Evolutionary conservation across 2,888 invertebrate species (phyloP).

Genomic region (Leptura quadrifasciata): DNA sequence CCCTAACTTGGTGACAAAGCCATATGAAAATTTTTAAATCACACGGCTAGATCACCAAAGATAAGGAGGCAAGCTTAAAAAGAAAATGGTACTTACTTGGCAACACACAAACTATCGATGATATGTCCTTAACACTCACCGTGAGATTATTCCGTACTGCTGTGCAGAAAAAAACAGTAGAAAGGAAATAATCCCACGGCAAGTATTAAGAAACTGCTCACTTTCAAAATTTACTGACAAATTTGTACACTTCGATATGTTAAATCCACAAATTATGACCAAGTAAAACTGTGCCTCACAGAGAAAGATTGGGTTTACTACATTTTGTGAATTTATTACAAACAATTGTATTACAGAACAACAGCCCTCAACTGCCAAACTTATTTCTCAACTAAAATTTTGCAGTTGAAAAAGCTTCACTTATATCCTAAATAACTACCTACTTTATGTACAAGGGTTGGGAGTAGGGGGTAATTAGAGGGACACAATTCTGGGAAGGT

Average conservation of each 20-base stretch:
- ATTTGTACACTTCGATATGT: constrained; percentile 17
- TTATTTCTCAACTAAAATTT: neutral
- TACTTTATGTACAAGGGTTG: constrained; percentile 8
- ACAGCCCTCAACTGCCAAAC: constrained; percentile 8
- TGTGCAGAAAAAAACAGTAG: constrained; percentile 57
- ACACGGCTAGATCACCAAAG: constrained; percentile 75
- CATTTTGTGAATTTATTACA: constrained; percentile 42
- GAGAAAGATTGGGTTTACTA: constrained; percentile 24
- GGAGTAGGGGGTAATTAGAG: constrained; percentile 36
- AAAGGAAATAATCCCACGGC: constrained; percentile 64
- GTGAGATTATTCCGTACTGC: constrained; percentile 71
- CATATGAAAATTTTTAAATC: constrained; percentile 65
- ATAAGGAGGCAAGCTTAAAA: constrained; percentile 52
- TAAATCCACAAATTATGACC: constrained; percentile 35
- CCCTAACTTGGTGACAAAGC: constrained; percentile 66
- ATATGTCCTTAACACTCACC: constrained; percentile 52
- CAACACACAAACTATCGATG: neutral
- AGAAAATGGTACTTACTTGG: constrained; percentile 2
- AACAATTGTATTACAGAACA: constrained; percentile 13
- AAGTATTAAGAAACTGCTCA: constrained; percentile 57
- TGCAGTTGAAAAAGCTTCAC: neutral
- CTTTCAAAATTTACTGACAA: constrained; percentile 31
- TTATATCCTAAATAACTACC: constrained; percentile 18
- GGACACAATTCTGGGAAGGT: constrained; percentile 25
- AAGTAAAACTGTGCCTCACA: constrained; percentile 9